Conservation (phyloP, 1,140 invertebrate species). For the Eriocheir sinensis region DNA sequence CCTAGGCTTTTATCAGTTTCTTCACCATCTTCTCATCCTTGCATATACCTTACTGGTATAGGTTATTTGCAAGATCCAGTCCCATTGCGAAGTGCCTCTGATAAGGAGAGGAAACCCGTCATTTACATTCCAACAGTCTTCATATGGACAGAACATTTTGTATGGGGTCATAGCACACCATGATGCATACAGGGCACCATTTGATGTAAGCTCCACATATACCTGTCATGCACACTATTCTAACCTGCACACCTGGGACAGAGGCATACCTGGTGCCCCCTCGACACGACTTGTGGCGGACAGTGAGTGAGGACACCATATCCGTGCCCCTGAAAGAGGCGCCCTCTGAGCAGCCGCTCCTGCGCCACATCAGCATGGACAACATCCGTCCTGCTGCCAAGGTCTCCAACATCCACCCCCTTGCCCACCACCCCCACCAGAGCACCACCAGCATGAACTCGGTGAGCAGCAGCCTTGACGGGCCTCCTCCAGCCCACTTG, state of each 20-base stretch:
- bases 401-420: constrained; percentile 53
- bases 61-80: no score
- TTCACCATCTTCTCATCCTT: no score
- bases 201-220: background rate
- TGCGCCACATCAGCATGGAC: constrained; percentile 62
- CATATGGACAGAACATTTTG: no score
- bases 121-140: no score
- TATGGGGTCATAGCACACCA: no score
- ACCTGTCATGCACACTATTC: background rate
- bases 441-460: constrained; percentile 58
- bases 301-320: constrained; percentile 71
- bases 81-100: no score
- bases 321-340: constrained; percentile 9
- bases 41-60: no score
- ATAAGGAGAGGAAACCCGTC: no score
- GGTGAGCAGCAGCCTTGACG: constrained; percentile 47
- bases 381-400: constrained; percentile 47
- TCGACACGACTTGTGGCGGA: constrained; percentile 70
- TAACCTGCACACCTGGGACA: constrained; percentile 30
- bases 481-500: background rate
- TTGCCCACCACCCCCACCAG: constrained; percentile 26
- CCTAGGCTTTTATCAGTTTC: no score
- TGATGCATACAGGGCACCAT: no score
- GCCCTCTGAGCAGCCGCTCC: constrained; percentile 30
- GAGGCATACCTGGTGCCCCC: constrained; percentile 63